Evolutionary conservation across 2,888 invertebrate genomes (phyloP).

Genomic region (Napeogenes sylphis): DNA sequence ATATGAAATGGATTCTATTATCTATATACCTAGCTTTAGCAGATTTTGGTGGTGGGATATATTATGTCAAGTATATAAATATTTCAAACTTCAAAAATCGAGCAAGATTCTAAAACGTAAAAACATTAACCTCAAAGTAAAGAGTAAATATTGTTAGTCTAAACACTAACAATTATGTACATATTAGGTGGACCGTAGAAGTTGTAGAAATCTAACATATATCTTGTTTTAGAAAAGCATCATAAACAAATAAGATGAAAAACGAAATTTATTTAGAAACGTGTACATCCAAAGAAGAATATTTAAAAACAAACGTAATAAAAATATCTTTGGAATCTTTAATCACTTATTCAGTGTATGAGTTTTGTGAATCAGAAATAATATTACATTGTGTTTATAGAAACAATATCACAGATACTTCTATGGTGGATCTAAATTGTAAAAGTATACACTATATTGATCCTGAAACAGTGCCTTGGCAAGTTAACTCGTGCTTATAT

Average conservation of each 20-base stretch:
- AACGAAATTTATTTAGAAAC: constrained; percentile 54
- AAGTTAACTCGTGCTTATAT: constrained; percentile 72
- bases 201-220: too few relatives aligned
- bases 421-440: constrained; percentile 44
- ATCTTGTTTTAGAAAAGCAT: too few relatives aligned
- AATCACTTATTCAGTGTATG: constrained; percentile 79
- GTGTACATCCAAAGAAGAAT: constrained; percentile 40
- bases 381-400: constrained; percentile 62
- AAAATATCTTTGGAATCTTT: constrained; percentile 79
- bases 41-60: too few relatives aligned
- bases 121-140: too few relatives aligned
- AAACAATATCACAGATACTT: constrained; percentile 34
- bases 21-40: too few relatives aligned
- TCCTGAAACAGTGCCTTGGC: constrained; percentile 63
- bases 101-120: too few relatives aligned
- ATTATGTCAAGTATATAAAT: too few relatives aligned
- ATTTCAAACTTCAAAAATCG: too few relatives aligned
- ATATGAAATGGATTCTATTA: too few relatives aligned
- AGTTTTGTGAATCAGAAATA: constrained; percentile 73
- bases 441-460: constrained; percentile 51
- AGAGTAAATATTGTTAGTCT: too few relatives aligned
- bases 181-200: too few relatives aligned
- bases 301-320: constrained; percentile 37
- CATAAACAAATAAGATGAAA: constrained; percentile 32
- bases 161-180: too few relatives aligned